These are phyloP conservation scores for Pampus argenteus DNA, from an alignment of 2,797 vertebrate genomes.

Conservation along the genomic window DNA sequence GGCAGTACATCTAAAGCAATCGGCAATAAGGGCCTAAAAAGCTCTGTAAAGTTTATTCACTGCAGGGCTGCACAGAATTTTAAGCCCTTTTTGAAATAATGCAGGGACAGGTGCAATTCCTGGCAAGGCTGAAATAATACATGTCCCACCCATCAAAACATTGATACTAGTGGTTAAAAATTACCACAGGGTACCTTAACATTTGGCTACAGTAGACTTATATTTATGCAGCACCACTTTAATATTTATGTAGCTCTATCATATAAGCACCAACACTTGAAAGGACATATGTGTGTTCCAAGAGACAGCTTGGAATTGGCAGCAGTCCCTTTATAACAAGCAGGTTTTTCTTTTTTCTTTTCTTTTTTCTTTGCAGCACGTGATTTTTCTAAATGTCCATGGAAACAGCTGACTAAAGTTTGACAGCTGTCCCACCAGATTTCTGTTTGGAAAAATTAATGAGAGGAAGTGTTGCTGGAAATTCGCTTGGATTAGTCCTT, in stretches of 20 bases:
- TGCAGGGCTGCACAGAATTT: too few relatives aligned
- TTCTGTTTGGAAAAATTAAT: conserved; percentile 52
- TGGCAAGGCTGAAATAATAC: too few relatives aligned
- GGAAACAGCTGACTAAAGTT: conserved; percentile 71
- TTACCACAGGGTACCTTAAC: neutral
- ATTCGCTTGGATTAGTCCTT: conserved; percentile 61
- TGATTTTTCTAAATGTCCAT: conserved; percentile 76
- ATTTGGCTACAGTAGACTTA: neutral
- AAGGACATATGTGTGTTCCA: neutral
- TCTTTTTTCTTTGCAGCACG: conserved; percentile 75
- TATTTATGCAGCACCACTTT: too few relatives aligned
- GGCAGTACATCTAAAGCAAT: too few relatives aligned
- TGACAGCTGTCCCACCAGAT: conserved; percentile 52
- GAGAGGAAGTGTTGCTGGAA: conserved; percentile 63
- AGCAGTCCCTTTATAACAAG: neutral
- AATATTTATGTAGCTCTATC: too few relatives aligned
- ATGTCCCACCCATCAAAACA: neutral
- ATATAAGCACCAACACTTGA: neutral
- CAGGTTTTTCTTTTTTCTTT: conserved; percentile 2
- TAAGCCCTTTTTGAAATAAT: too few relatives aligned
- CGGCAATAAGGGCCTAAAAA: too few relatives aligned
- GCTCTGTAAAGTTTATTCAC: neutral
- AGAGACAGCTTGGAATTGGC: neutral
- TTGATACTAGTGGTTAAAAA: neutral
- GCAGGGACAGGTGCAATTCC: too few relatives aligned